A percentile compares a stretch with the other conserved stretches of the same genome.
phyloP scores from a whole-genome alignment of 2,797 vertebrate species.

The Peromyscus nudipes region DNA sequence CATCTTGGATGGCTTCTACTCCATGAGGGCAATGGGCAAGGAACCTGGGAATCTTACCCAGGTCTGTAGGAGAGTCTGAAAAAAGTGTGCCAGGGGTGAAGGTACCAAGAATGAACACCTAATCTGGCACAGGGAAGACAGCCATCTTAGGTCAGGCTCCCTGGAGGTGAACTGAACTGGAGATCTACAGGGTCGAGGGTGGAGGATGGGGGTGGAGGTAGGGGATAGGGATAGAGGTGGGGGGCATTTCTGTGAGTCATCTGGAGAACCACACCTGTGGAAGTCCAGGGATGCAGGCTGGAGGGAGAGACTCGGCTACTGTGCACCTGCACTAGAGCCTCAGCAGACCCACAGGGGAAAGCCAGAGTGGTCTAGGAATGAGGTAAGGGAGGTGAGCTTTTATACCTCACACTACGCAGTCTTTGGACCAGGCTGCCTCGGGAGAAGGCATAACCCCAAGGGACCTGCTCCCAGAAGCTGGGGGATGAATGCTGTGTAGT shows the following conservation, averaged over 20 bases:
- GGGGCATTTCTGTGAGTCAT: neutral
- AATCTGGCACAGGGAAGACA: neutral
- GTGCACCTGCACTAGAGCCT: neutral
- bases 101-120: neutral
- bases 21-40: neutral
- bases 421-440: neutral
- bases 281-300: neutral
- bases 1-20: neutral
- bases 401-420: neutral
- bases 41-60: neutral
- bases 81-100: neutral
- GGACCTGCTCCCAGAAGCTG: neutral
- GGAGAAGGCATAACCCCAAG: neutral
- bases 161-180: neutral
- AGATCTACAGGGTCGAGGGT: neutral
- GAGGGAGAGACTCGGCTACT: neutral
- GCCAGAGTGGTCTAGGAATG: neutral
- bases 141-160: neutral
- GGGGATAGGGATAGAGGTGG: neutral
- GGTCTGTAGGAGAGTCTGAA: neutral
- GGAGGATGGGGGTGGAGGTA: neutral
- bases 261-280: neutral
- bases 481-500: neutral
- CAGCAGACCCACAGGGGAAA: neutral
- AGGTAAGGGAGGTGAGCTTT: neutral